Conservation (phyloP, 2,888 invertebrate genomes). For the Eucera pruinosa region DNA sequence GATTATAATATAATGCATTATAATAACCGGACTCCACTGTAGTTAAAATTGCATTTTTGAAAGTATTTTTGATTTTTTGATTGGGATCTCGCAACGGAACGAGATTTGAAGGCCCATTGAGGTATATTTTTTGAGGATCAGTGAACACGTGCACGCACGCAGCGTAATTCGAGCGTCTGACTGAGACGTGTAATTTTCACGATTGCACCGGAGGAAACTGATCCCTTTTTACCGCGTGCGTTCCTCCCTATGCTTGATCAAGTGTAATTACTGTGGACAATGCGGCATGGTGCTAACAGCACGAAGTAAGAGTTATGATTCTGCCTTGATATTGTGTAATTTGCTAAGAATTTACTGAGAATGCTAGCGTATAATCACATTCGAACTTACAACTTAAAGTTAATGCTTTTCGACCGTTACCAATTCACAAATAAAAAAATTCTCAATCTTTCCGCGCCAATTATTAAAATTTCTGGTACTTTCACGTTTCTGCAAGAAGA, state of each 20-base stretch:
- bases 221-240: conserved; percentile 48
- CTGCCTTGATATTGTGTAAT: conserved; percentile 10
- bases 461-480: too few relatives aligned
- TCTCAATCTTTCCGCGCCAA: too few relatives aligned
- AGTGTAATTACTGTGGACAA: conserved; percentile 59
- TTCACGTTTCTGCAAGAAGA: too few relatives aligned
- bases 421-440: too few relatives aligned
- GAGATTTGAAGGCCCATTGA: conserved; percentile 14
- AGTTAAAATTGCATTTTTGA: too few relatives aligned
- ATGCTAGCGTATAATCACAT: background rate
- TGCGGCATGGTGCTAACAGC: conserved; percentile 44
- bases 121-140: conserved; percentile 50
- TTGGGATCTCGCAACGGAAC: background rate
- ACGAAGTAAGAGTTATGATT: conserved; percentile 41
- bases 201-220: conserved; percentile 64
- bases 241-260: conserved; percentile 41
- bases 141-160: conserved; percentile 44
- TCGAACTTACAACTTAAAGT: background rate
- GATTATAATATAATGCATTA: too few relatives aligned
- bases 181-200: conserved; percentile 67
- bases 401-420: background rate
- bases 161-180: conserved; percentile 56
- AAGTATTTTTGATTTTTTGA: too few relatives aligned
- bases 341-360: conserved; percentile 10
- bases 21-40: too few relatives aligned